Percentiles rank a stretch among this genome's conserved stretches.
Evolutionary conservation across 2,113 vertebrate species (phyloP).

Genomic region (Theropithecus gelada): DNA sequence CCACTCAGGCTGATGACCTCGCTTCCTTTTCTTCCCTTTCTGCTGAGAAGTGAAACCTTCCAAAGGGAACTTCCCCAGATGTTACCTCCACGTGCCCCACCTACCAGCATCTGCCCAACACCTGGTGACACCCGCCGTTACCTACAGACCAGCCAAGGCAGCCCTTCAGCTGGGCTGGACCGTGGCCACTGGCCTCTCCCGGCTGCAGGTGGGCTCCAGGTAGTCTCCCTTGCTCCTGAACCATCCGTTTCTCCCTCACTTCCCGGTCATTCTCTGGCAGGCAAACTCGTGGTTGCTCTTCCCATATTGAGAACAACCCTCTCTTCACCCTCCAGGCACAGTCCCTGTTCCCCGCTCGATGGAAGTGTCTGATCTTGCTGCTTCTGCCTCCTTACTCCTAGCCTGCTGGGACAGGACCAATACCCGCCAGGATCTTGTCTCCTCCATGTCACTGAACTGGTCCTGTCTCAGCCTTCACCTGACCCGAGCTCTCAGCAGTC

Average conservation of each 20-base stretch:
- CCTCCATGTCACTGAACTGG: not conserved
- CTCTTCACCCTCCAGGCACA: not conserved
- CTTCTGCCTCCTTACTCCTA: not conserved
- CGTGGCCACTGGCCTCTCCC: not conserved
- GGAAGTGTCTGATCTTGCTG: no score
- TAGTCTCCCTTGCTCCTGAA: not conserved
- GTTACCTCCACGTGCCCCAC: not conserved
- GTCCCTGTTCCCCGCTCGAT: not conserved
- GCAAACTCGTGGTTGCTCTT: not conserved
- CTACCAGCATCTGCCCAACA: not conserved
- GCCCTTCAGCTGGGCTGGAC: not conserved
- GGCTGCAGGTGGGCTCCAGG: not conserved
- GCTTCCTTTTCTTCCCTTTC: not conserved
- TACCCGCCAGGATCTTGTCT: accelerated
- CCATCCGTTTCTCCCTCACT: not conserved
- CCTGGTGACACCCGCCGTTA: accelerated
- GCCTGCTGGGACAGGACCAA: not conserved
- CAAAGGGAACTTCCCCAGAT: not conserved
- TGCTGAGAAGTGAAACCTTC: not conserved
- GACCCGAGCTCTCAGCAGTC: not conserved
- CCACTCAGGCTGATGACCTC: not conserved
- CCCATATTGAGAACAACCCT: not conserved
- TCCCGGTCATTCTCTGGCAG: not conserved
- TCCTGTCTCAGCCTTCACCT: not conserved
- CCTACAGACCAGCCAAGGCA: not conserved